Conservation (phyloP, 30 jellyfish, hydroid and myxozoan genomes). For the Hydractinia echinata region DNA sequence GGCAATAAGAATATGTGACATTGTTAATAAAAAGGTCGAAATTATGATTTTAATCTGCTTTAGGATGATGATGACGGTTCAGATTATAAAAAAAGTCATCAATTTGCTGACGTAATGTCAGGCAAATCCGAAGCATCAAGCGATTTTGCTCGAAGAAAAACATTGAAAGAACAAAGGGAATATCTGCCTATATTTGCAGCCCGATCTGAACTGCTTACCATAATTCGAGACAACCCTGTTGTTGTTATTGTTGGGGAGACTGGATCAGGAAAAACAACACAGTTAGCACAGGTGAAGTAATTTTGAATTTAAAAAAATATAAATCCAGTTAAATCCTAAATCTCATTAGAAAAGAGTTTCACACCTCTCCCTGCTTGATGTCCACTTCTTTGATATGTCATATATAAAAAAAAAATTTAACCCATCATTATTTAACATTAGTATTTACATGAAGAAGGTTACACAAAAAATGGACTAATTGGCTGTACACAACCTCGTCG, state of each 20-base stretch:
- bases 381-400: too few species aligned
- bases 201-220: conserved; percentile 77
- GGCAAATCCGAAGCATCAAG: conserved; percentile 75
- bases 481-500: conserved; percentile 99
- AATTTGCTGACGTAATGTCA: conserved; percentile 69
- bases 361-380: too few species aligned
- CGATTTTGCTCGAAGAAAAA: conserved; percentile 66
- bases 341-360: too few species aligned
- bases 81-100: conserved; percentile 75
- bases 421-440: conserved; percentile 11
- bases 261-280: conserved; percentile 98
- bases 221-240: conserved; percentile 77
- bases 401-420: neutral
- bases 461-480: conserved; percentile 73
- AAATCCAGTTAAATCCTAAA: too few species aligned
- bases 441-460: conserved; percentile 97
- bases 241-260: conserved; percentile 97
- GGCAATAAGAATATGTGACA: neutral
- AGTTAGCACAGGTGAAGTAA: conserved; percentile 69
- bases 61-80: conserved; percentile 50
- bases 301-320: too few species aligned
- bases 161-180: conserved; percentile 82
- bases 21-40: neutral
- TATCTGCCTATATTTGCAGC: conserved; percentile 90
- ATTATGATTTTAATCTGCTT: neutral